A percentile compares a stretch with the other conserved stretches of the same genome.
phyloP scores from a whole-genome alignment of 2,888 invertebrate genomes.

The Cosmia pyralina region DNA sequence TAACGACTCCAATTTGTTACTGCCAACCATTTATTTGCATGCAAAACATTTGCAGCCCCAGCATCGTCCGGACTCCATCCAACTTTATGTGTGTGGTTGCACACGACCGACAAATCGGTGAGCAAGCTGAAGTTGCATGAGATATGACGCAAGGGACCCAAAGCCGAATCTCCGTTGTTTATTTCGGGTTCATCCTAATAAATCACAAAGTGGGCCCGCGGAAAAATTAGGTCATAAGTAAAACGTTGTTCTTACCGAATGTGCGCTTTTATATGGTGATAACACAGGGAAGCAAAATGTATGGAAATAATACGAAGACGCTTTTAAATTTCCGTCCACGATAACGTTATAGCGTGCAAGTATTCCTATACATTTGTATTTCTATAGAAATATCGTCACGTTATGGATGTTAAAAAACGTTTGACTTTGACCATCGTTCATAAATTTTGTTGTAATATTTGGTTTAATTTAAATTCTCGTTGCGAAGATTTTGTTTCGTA shows the following conservation, averaged over 20 bases:
- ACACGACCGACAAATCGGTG: constrained; percentile 36
- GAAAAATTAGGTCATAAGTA: background rate
- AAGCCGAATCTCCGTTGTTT: constrained; percentile 3
- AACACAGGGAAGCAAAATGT: background rate
- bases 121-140: constrained; percentile 6
- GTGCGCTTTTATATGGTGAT: background rate
- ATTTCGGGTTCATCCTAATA: constrained; percentile 11
- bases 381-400: background rate
- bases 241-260: background rate
- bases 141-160: background rate
- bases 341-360: background rate
- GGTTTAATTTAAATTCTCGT: no score
- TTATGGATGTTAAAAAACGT: no score
- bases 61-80: constrained; percentile 33
- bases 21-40: constrained; percentile 51
- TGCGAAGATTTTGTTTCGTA: no score
- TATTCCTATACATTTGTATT: background rate
- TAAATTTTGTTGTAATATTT: no score
- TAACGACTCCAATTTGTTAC: constrained; percentile 55
- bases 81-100: constrained; percentile 24
- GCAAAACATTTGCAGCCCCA: constrained; percentile 50
- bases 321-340: background rate
- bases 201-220: background rate
- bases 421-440: no score
- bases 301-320: background rate